Percentiles rank a stretch among this genome's conserved stretches.
Conservation (phyloP, 2,797 vertebrate genomes). For the Leptodactylus fallax region DNA sequence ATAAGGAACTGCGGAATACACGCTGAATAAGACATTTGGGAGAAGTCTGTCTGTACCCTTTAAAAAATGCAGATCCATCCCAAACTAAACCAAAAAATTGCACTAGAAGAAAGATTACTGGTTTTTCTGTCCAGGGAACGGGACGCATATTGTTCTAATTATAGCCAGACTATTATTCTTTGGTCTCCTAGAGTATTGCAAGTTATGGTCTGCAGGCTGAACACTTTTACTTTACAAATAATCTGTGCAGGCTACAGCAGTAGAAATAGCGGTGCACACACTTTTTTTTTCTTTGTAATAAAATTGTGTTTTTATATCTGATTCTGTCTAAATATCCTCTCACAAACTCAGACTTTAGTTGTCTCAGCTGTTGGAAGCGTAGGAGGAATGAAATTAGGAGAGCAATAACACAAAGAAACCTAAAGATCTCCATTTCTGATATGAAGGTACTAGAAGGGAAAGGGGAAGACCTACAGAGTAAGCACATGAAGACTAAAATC, state of each 20-base stretch:
- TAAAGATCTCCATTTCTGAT: conserved; percentile 29
- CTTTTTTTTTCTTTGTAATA: conserved; percentile 4
- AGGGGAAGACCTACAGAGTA: neutral
- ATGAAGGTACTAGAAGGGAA: neutral
- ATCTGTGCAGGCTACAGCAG: neutral
- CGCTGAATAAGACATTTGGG: neutral
- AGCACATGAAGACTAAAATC: too few species aligned
- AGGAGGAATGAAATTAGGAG: conserved; percentile 4
- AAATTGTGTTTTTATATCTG: neutral
- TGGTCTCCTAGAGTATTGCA: neutral
- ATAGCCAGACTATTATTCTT: neutral
- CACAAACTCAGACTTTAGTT: conserved; percentile 32
- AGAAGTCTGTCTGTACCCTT: neutral
- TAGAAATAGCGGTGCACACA: neutral
- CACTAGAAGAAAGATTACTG: neutral
- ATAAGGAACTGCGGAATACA: neutral
- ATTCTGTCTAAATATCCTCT: conserved; percentile 19
- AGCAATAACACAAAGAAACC: conserved; percentile 3
- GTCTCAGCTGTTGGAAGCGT: conserved; percentile 33
- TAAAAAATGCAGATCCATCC: neutral
- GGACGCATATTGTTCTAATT: neutral
- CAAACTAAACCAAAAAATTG: neutral
- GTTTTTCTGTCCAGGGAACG: neutral
- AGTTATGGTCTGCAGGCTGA: neutral
- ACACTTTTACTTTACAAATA: neutral